phyloP scores from a whole-genome alignment of 37 sponge, comb jelly and placozoan species.

The Halisarca cf. caerulea region DNA sequence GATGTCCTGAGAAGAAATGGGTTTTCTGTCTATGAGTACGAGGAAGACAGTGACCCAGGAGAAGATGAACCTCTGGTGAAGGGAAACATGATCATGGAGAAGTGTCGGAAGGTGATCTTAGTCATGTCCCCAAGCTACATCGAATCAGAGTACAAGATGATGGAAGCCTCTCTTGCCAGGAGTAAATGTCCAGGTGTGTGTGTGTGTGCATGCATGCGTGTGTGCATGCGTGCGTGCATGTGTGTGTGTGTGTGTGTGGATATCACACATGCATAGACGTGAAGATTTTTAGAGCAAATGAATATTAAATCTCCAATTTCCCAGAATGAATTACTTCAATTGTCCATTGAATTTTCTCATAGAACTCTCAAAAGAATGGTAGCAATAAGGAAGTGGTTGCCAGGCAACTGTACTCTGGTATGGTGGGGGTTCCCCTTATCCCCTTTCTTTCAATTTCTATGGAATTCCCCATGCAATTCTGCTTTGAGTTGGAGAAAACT shows the following conservation, averaged over 20 bases:
- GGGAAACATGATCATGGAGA: conserved; percentile 63
- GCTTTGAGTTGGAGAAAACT: too few relatives aligned
- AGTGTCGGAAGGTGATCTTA: conserved; percentile 57
- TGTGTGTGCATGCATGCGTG: background rate
- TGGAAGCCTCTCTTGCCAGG: conserved; percentile 57
- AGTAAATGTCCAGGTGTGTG: conserved; percentile 42
- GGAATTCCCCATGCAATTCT: too few relatives aligned
- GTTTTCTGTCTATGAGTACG: background rate
- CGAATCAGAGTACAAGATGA: conserved; percentile 50
- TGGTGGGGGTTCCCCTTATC: too few relatives aligned
- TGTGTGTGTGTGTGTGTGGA: conserved; percentile 17
- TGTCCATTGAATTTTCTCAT: too few relatives aligned
- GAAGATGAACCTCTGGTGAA: conserved; percentile 40
- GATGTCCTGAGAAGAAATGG: background rate
- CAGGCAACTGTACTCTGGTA: too few relatives aligned
- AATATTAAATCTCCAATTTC: too few relatives aligned
- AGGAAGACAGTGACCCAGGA: conserved; percentile 17
- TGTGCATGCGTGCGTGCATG: background rate
- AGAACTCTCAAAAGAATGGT: too few relatives aligned
- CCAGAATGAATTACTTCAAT: too few relatives aligned
- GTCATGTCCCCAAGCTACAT: conserved; percentile 68
- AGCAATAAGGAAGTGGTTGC: too few relatives aligned
- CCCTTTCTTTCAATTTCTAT: too few relatives aligned
- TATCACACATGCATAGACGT: too few relatives aligned
- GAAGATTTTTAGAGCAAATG: too few relatives aligned